Evolutionary conservation across 2,888 invertebrate species (phyloP).

Genomic region (Sympetrum striolatum): DNA sequence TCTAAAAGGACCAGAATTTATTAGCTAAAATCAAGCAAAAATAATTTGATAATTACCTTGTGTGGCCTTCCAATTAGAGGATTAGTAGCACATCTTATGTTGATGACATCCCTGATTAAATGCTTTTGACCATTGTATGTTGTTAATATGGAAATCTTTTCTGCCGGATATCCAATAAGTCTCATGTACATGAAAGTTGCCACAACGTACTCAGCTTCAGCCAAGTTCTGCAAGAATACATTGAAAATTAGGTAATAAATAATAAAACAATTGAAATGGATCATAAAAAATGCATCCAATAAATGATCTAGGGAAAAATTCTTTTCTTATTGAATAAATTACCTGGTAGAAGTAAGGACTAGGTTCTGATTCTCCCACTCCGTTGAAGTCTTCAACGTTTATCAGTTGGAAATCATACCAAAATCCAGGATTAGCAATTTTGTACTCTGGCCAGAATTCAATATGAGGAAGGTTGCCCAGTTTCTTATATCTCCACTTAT

Average conservation of each 20-base stretch:
- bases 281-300: neutral
- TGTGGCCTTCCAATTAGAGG: slow-evolving; percentile 92
- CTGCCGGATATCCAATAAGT: slow-evolving; percentile 93
- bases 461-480: slow-evolving; percentile 95
- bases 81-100: slow-evolving; percentile 91
- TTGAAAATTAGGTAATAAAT: slow-evolving; percentile 23
- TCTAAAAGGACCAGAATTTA: neutral
- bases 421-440: slow-evolving; percentile 91
- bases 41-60: slow-evolving; percentile 66
- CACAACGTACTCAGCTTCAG: slow-evolving; percentile 93
- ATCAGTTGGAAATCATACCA: slow-evolving; percentile 92
- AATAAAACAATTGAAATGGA: neutral
- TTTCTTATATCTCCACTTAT: slow-evolving; percentile 96
- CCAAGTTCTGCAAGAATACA: slow-evolving; percentile 70
- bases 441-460: slow-evolving; percentile 81
- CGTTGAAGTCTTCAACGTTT: slow-evolving; percentile 96
- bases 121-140: slow-evolving; percentile 99
- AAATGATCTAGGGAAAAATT: neutral
- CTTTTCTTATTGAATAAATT: slow-evolving; percentile 44
- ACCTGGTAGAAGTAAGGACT: slow-evolving; percentile 99
- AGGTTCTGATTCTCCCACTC: slow-evolving; percentile 95
- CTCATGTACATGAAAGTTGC: slow-evolving; percentile 99
- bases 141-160: slow-evolving; percentile 95
- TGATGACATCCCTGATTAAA: slow-evolving; percentile 93
- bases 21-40: neutral